Conservation (phyloP, 2,888 invertebrate species). For the Cremastinae sp. region DNA sequence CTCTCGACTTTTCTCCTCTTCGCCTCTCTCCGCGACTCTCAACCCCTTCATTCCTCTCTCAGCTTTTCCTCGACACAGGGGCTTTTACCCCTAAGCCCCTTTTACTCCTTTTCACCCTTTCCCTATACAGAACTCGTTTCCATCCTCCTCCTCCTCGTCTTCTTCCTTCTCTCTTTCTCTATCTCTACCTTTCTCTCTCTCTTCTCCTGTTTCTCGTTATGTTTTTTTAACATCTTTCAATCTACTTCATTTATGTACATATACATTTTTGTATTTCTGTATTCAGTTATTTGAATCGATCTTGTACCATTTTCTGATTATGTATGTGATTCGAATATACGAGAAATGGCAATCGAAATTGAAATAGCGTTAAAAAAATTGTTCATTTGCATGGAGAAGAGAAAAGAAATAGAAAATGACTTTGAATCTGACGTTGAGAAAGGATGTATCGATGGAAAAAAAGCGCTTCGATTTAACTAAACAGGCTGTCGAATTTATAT, state of each 20-base stretch:
- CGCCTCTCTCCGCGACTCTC: slow-evolving; percentile 34
- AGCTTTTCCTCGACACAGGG: slow-evolving; percentile 52
- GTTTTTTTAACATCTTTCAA: slow-evolving; percentile 18
- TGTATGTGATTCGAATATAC: neutral
- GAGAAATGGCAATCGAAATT: neutral
- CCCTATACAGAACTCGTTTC: slow-evolving; percentile 52
- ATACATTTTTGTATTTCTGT: neutral
- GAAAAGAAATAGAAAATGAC: no score
- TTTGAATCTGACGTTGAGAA: no score
- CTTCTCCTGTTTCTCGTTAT: slow-evolving; percentile 29
- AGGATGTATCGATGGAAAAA: no score
- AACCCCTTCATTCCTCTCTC: slow-evolving; percentile 40
- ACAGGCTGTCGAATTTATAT: no score
- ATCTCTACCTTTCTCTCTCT: slow-evolving; percentile 32
- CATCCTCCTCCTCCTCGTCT: slow-evolving; percentile 55
- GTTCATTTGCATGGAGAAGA: no score
- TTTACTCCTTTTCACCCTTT: slow-evolving; percentile 66
- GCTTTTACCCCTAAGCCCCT: slow-evolving; percentile 62
- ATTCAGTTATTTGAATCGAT: neutral
- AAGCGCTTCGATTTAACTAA: no score
- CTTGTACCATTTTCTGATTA: neutral
- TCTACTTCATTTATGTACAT: neutral
- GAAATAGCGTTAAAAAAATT: no score
- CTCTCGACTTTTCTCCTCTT: slow-evolving; percentile 28
- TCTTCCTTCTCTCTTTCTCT: slow-evolving; percentile 35